phyloP scores from a whole-genome alignment of 2,797 vertebrate genomes.

The Anguilla marmorata region DNA sequence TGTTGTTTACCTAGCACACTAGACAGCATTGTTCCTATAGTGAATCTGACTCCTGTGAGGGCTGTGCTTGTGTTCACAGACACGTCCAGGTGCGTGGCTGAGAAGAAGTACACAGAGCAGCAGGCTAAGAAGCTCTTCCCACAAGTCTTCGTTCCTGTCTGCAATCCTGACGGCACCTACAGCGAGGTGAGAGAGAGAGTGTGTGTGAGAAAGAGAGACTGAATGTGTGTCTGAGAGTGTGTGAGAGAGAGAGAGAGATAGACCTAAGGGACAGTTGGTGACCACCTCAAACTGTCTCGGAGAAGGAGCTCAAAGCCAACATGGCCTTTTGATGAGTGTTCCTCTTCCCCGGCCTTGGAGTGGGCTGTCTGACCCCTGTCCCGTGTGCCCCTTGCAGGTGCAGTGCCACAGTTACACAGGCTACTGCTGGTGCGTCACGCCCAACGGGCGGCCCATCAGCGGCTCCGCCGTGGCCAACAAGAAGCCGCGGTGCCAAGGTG shows the following conservation, averaged over 20 bases:
- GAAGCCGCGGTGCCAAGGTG: conserved; percentile 93
- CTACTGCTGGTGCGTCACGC: conserved; percentile 97
- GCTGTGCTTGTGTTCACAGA: conserved; percentile 66
- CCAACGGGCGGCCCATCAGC: conserved; percentile 90
- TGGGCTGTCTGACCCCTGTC: not conserved
- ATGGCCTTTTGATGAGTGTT: not conserved
- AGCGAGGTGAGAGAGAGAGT: conserved; percentile 84
- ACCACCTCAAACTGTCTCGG: not conserved
- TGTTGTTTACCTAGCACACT: not conserved
- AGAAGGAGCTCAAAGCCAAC: not conserved
- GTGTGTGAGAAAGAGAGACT: conserved; percentile 59
- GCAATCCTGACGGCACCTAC: conserved; percentile 93
- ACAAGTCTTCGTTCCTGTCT: conserved; percentile 95
- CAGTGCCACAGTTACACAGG: conserved; percentile 98
- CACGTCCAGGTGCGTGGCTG: conserved; percentile 93
- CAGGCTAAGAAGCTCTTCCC: conserved; percentile 94
- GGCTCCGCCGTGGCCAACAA: conserved; percentile 96
- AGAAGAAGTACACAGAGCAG: conserved; percentile 97
- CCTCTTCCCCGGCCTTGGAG: not conserved
- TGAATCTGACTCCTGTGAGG: not conserved
- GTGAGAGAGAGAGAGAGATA: conserved; percentile 10
- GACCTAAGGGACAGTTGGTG: not conserved
- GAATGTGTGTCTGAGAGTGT: conserved; percentile 36
- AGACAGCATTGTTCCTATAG: not conserved
- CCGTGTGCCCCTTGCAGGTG: conserved; percentile 71